Conservation (phyloP, 2,888 invertebrate genomes). For the Caenorhabditis becei region DNA sequence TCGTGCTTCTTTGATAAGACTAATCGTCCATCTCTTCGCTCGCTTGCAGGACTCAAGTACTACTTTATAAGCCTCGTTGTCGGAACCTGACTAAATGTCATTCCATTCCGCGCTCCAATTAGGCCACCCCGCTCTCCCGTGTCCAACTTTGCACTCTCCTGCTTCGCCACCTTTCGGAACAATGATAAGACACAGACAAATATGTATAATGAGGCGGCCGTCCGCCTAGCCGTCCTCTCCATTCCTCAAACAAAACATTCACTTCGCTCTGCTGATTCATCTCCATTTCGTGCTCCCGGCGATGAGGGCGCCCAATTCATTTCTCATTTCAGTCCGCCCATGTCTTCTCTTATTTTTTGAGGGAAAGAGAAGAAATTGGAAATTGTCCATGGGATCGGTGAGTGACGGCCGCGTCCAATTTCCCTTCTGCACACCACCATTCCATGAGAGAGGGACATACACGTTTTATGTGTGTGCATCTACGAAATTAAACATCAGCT, state of each 20-base stretch:
- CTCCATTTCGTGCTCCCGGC: conserved; percentile 14
- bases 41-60: not conserved
- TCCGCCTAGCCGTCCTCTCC: conserved; percentile 1
- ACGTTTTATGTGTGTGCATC: conserved; percentile 45
- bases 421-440: conserved; percentile 33
- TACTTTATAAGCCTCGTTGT: not conserved
- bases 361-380: conserved; percentile 6
- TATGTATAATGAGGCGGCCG: conserved; percentile 39
- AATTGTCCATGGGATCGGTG: conserved; percentile 27
- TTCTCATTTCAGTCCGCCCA: conserved; percentile 10
- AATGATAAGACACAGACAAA: conserved; percentile 47
- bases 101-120: not conserved
- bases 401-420: conserved; percentile 53
- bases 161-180: conserved; percentile 8
- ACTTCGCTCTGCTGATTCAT: conserved; percentile 21
- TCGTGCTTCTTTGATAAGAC: not conserved
- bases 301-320: conserved; percentile 17
- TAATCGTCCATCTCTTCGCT: not conserved
- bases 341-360: conserved; percentile 15
- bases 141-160: conserved; percentile 18
- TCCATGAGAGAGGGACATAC: conserved; percentile 4
- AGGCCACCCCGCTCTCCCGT: not conserved
- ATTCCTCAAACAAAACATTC: conserved; percentile 39
- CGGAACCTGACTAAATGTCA: not conserved
- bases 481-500: conserved; percentile 50